Conservation (phyloP, 1,140 invertebrate genomes). For the Steinernema khuongi region DNA sequence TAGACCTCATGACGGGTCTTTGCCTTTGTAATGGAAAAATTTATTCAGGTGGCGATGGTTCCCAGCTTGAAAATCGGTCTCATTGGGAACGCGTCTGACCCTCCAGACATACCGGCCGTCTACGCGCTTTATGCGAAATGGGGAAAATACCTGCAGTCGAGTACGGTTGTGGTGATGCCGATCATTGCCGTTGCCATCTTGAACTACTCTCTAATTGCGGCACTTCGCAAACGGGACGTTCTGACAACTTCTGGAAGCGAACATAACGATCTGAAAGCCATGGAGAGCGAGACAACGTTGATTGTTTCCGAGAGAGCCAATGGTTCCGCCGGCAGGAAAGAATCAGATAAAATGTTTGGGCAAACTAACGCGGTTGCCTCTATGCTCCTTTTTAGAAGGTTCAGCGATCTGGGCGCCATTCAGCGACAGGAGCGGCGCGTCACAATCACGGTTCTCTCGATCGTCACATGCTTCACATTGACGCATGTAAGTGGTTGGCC, state of each 20-base stretch:
- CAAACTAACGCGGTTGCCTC: neutral
- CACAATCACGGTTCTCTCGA: conserved; percentile 46
- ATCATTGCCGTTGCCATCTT: conserved; percentile 48
- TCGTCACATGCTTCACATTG: conserved; percentile 47
- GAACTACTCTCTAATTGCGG: conserved; percentile 50
- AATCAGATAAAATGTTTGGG: neutral
- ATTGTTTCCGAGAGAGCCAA: neutral
- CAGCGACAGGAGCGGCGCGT: conserved; percentile 48
- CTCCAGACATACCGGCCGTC: conserved; percentile 20
- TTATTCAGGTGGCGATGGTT: conserved; percentile 34
- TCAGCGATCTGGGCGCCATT: conserved; percentile 41
- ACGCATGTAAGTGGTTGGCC: conserved; percentile 40
- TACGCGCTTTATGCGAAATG: conserved; percentile 24
- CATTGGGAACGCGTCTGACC: conserved; percentile 27
- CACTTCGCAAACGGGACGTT: conserved; percentile 45
- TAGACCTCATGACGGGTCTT: too few species aligned
- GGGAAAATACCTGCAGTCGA: conserved; percentile 11
- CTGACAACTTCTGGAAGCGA: conserved; percentile 35
- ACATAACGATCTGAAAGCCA: conserved; percentile 24
- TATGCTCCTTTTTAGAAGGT: conserved; percentile 17
- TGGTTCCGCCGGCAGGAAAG: neutral
- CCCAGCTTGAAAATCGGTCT: conserved; percentile 25
- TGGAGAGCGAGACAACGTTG: conserved; percentile 6
- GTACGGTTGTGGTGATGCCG: neutral
- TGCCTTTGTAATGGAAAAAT: conserved; percentile 30